A percentile compares a stretch with the other conserved stretches of the same genome.
phyloP scores from a whole-genome alignment of 2,113 vertebrate species.

The Actenoides lindsayi region DNA sequence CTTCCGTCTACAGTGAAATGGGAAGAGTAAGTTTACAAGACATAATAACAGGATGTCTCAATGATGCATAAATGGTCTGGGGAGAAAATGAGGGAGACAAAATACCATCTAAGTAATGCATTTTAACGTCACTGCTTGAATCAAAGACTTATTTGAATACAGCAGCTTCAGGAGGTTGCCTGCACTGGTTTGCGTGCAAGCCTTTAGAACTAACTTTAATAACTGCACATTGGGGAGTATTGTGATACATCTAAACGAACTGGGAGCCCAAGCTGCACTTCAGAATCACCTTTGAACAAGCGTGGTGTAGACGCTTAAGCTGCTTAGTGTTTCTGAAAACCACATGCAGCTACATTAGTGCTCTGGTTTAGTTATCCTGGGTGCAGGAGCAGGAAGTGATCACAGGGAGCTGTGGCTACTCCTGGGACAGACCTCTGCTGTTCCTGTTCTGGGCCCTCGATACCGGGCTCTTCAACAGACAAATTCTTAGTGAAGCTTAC shows the following conservation, averaged over 20 bases:
- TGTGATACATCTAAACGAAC: not conserved
- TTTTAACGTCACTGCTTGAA: not conserved
- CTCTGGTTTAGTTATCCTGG: not conserved
- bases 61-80: conserved; percentile 9
- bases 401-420: not conserved
- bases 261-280: not conserved
- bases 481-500: not conserved
- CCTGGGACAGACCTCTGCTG: not conserved
- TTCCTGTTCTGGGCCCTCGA: not conserved
- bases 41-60: conserved; percentile 52
- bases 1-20: conserved; percentile 10
- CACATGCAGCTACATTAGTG: not conserved
- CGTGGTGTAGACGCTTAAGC: not conserved
- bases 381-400: not conserved
- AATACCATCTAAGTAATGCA: conserved; percentile 9
- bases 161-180: conserved; percentile 17
- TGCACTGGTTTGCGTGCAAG: not conserved
- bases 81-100: conserved; percentile 46
- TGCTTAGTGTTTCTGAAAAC: not conserved
- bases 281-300: not conserved
- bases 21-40: conserved; percentile 37
- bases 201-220: not conserved
- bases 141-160: not conserved
- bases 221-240: not conserved
- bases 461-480: not conserved